These are phyloP conservation scores for Heliconius erato DNA, from an alignment of 2,888 invertebrate genomes.

Conservation along the genomic window DNA sequence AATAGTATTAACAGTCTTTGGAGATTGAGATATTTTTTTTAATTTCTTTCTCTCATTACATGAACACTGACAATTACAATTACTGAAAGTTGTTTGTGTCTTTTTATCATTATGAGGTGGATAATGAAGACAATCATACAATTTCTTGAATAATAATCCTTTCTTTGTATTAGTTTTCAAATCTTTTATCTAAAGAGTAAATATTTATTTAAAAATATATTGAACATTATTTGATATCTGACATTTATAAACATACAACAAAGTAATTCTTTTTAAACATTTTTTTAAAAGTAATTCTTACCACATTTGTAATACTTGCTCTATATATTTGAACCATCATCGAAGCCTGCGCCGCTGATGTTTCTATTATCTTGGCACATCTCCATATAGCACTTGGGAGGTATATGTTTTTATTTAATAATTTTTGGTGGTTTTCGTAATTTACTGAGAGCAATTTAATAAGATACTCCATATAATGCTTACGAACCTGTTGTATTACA, in stretches of 20 bases:
- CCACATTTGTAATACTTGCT: slow-evolving; percentile 71
- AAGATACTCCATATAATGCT: slow-evolving; percentile 80
- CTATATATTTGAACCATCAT: slow-evolving; percentile 81
- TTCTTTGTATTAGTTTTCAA: slow-evolving; percentile 74
- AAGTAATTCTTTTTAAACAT: slow-evolving; percentile 35
- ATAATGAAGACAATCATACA: slow-evolving; percentile 70
- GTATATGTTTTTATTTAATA: slow-evolving; percentile 74
- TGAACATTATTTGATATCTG: background rate
- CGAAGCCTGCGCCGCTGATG: slow-evolving; percentile 74
- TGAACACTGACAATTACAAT: slow-evolving; percentile 69
- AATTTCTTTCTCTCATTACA: slow-evolving; percentile 67
- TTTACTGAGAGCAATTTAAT: slow-evolving; percentile 75
- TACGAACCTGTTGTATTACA: slow-evolving; percentile 70
- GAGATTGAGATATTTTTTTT: slow-evolving; percentile 56
- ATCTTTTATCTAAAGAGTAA: slow-evolving; percentile 68
- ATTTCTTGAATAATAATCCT: slow-evolving; percentile 69
- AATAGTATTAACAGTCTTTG: slow-evolving; percentile 42
- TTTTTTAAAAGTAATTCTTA: slow-evolving; percentile 51
- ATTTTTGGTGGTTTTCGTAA: slow-evolving; percentile 76
- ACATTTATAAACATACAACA: background rate
- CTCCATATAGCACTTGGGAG: slow-evolving; percentile 81
- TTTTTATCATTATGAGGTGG: slow-evolving; percentile 72
- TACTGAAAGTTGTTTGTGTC: slow-evolving; percentile 63
- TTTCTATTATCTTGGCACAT: slow-evolving; percentile 79
- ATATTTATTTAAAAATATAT: slow-evolving; percentile 19